These are phyloP conservation scores for Cataglyphis albicans DNA, from an alignment of 2,888 invertebrate species.

Conservation along the genomic window DNA sequence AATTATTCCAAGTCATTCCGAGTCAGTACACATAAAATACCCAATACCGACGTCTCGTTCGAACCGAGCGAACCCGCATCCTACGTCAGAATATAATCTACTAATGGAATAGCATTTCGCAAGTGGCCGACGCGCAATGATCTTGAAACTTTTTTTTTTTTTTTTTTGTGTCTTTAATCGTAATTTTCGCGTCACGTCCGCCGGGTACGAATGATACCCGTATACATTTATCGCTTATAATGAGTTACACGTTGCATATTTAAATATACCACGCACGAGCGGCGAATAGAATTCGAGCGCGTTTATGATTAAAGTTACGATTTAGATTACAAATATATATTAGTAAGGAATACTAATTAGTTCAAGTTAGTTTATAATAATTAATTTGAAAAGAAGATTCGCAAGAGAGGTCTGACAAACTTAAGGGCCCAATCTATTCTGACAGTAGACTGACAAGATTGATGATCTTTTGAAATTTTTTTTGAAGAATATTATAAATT, in stretches of 20 bases:
- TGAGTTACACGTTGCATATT: background rate
- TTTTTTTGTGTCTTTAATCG: background rate
- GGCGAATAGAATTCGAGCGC: background rate
- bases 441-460: no score
- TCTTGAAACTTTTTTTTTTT: constrained; percentile 38
- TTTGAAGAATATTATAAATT: no score
- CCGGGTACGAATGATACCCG: constrained; percentile 5
- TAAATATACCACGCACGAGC: constrained; percentile 1
- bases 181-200: constrained; percentile 33
- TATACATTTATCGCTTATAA: constrained; percentile 11
- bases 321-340: background rate
- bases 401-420: no score
- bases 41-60: constrained; percentile 8
- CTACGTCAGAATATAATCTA: constrained; percentile 30
- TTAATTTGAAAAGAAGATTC: no score
- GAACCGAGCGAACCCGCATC: constrained; percentile 37
- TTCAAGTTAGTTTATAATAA: background rate
- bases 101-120: constrained; percentile 30
- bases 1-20: constrained; percentile 16
- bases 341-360: background rate
- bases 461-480: no score
- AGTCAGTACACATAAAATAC: constrained; percentile 3
- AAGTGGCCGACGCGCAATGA: constrained; percentile 25
- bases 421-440: no score
- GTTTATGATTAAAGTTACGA: background rate